These are phyloP conservation scores for Leptarthrus brevirostris DNA, from an alignment of 2,888 invertebrate genomes.

Conservation along the genomic window DNA sequence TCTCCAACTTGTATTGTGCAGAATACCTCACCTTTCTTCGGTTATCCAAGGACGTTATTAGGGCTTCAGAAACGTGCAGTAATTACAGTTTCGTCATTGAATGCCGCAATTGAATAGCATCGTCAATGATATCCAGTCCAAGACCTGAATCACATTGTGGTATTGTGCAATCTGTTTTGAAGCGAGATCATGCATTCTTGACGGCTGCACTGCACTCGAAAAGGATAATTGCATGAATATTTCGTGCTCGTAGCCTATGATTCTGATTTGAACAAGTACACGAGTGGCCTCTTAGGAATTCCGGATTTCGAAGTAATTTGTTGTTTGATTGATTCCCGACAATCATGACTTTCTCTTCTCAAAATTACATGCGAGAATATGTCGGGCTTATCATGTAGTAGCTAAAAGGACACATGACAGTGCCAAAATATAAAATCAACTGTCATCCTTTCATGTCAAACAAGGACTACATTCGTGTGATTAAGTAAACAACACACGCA, in stretches of 20 bases:
- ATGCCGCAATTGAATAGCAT: constrained; percentile 27
- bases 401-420: too few species aligned
- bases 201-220: background rate
- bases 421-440: background rate
- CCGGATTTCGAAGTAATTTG: too few species aligned
- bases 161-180: background rate
- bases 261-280: background rate
- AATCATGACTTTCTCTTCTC: too few species aligned
- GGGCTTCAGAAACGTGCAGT: background rate
- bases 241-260: background rate
- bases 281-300: too few species aligned
- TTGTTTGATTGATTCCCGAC: too few species aligned
- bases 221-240: background rate
- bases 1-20: background rate
- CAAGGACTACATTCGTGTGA: background rate
- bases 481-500: background rate
- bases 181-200: background rate
- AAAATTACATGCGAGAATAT: too few species aligned
- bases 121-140: background rate
- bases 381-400: too few species aligned
- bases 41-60: background rate
- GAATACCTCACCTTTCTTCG: background rate
- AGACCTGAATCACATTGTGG: background rate
- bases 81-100: constrained; percentile 15
- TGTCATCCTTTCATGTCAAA: background rate